Conservation (phyloP, 2,113 vertebrate species). For the Pungitius pungitius region DNA sequence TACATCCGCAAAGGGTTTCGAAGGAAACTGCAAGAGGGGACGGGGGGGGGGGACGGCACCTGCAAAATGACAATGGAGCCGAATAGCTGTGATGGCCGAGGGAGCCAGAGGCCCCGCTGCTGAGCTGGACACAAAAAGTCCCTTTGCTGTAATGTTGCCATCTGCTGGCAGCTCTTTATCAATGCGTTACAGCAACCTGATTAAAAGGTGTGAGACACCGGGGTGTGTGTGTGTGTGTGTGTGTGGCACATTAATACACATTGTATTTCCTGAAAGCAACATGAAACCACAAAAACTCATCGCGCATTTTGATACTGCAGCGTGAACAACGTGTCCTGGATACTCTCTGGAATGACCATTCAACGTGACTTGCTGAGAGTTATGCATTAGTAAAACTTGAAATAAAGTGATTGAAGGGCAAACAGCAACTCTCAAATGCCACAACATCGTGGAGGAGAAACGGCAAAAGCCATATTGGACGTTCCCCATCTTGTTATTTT, state of each 20-base stretch:
- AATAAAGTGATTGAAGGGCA: slow-evolving; percentile 62
- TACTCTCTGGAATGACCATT: slow-evolving; percentile 35
- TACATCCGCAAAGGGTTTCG: slow-evolving; percentile 39
- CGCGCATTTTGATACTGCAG: slow-evolving; percentile 27
- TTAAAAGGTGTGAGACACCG: slow-evolving; percentile 9
- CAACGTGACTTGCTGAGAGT: slow-evolving; percentile 51
- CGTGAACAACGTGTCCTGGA: slow-evolving; percentile 49
- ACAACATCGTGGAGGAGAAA: slow-evolving; percentile 34
- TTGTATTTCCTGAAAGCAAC: slow-evolving; percentile 17
- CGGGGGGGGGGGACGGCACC: slow-evolving; percentile 53
- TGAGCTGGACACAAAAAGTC: slow-evolving; percentile 46
- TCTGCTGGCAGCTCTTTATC: slow-evolving; percentile 70
- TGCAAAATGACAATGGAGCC: slow-evolving; percentile 59
- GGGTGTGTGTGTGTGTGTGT: background rate
- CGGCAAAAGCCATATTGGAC: slow-evolving; percentile 13
- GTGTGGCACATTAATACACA: slow-evolving; percentile 30
- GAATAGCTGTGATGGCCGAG: slow-evolving; percentile 31
- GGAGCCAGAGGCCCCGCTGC: slow-evolving; percentile 25
- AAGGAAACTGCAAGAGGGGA: slow-evolving; percentile 42
- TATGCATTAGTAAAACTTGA: slow-evolving; percentile 56
- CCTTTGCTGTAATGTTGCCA: slow-evolving; percentile 71
- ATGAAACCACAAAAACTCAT: slow-evolving; percentile 46
- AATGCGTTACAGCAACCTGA: slow-evolving; percentile 28
- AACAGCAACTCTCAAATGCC: slow-evolving; percentile 62
- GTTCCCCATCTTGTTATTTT: slow-evolving; percentile 37